Conservation (phyloP, 2,113 vertebrate species). For the Suricata suricatta region DNA sequence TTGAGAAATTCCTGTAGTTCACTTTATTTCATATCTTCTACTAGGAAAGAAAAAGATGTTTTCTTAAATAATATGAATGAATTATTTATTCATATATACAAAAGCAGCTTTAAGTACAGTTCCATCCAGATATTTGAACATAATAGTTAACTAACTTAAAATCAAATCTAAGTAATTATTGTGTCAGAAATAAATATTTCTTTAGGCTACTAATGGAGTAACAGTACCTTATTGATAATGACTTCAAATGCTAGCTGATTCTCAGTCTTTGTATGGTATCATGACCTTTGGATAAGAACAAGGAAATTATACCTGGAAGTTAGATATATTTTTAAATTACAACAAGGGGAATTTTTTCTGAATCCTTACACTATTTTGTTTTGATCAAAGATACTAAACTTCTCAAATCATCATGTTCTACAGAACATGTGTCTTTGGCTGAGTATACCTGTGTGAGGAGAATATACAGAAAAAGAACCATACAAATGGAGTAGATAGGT, state of each 20-base stretch:
- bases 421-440: background rate
- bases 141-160: background rate
- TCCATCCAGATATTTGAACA: background rate
- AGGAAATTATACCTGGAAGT: background rate
- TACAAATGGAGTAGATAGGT: background rate
- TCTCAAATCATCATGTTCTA: background rate
- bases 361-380: background rate
- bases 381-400: background rate
- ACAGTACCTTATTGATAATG: background rate
- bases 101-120: background rate
- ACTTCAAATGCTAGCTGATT: background rate
- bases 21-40: background rate
- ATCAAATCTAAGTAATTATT: constrained; percentile 12
- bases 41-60: background rate
- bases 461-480: background rate
- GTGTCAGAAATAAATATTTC: background rate
- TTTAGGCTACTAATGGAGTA: background rate
- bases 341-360: background rate
- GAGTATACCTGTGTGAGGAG: background rate
- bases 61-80: background rate
- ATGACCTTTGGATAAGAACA: background rate
- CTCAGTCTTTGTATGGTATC: background rate
- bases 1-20: background rate
- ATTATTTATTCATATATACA: background rate
- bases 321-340: background rate